Percentiles rank a stretch among this genome's conserved stretches.
phyloP scores from a whole-genome alignment of 1,140 invertebrate species.

The Artemia franciscana region DNA sequence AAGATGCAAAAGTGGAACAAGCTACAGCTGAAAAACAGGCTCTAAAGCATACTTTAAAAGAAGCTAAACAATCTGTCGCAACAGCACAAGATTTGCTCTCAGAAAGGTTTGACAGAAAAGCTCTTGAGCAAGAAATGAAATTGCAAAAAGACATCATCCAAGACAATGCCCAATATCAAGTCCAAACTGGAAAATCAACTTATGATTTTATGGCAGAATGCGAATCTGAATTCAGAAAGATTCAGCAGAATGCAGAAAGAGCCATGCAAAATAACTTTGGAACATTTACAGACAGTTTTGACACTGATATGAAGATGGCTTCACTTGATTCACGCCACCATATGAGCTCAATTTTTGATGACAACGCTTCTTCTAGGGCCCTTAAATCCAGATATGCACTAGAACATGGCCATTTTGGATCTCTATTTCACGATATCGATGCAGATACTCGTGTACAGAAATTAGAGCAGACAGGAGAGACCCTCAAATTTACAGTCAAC shows the following conservation, averaged over 20 bases:
- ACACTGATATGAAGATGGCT: neutral
- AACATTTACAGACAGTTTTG: neutral
- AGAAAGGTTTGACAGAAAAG: neutral
- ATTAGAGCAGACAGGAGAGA: neutral
- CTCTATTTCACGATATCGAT: neutral
- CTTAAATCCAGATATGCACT: neutral
- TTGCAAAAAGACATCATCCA: neutral
- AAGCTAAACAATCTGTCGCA: neutral
- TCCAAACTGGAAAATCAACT: neutral
- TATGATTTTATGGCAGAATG: neutral
- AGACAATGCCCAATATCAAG: neutral
- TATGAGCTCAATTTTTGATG: neutral
- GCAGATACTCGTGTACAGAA: neutral
- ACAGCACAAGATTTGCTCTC: neutral
- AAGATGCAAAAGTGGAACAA: too few relatives aligned
- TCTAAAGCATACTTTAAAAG: neutral
- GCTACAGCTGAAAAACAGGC: neutral
- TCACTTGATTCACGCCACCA: neutral
- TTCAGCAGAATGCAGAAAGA: neutral
- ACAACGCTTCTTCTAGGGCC: neutral
- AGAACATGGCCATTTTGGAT: neutral
- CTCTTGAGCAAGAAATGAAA: neutral
- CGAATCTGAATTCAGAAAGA: neutral
- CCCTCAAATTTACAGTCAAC: neutral
- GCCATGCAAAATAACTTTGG: neutral